These are phyloP conservation scores for Tenualosa thibaudeaui DNA, from an alignment of 2,797 vertebrate species.

Conservation along the genomic window DNA sequence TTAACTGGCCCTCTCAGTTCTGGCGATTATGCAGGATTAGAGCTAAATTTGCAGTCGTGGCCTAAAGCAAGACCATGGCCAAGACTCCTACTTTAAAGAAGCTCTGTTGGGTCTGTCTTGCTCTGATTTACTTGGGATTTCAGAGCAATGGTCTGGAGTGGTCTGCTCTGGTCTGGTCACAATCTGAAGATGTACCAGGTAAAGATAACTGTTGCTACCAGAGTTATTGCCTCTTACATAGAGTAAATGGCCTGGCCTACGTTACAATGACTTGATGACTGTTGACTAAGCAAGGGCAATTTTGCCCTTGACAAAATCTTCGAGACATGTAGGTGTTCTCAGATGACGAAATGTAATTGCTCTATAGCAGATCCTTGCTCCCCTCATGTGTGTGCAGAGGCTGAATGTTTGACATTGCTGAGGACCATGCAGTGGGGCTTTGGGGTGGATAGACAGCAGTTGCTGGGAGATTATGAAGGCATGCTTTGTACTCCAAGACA, in stretches of 20 bases:
- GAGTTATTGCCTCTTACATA: neutral
- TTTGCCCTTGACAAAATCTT: too few species aligned
- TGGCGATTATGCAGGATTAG: conserved; percentile 71
- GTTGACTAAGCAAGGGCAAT: too few species aligned
- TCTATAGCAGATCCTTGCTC: neutral
- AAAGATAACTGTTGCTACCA: neutral
- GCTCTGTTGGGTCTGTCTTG: neutral
- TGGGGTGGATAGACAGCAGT: conserved; percentile 42
- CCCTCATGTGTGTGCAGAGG: neutral
- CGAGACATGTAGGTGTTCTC: neutral
- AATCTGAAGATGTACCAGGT: too few species aligned
- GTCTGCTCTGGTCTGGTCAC: too few species aligned
- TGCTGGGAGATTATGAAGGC: conserved; percentile 55
- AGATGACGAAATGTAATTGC: neutral
- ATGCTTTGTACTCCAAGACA: conserved; percentile 33
- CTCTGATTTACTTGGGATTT: conserved; percentile 37
- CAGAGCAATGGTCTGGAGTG: conserved; percentile 35
- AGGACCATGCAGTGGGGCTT: conserved; percentile 34
- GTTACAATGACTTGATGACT: too few species aligned
- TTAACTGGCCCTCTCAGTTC: conserved; percentile 58
- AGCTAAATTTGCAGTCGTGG: conserved; percentile 62
- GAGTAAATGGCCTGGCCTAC: neutral
- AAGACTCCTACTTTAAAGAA: neutral
- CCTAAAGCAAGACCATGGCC: conserved; percentile 46
- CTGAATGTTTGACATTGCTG: neutral